Conservation (phyloP, 2,113 vertebrate species). For the Lagopus muta region DNA sequence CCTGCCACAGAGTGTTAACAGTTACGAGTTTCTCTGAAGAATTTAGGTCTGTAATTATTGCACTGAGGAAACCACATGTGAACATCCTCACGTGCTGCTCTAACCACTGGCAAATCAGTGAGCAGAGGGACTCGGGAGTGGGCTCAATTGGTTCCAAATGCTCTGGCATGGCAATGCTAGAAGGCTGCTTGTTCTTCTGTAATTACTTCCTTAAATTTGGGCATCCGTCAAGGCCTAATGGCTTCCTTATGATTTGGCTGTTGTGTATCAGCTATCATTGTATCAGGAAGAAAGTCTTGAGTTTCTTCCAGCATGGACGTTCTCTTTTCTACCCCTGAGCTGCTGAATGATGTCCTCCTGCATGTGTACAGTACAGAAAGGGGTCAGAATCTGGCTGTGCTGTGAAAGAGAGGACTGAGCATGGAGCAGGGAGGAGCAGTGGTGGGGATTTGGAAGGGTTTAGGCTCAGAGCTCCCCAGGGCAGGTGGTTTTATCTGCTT, state of each 20-base stretch:
- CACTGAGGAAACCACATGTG: constrained; percentile 26
- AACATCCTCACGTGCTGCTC: constrained; percentile 21
- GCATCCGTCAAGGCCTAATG: constrained; percentile 49
- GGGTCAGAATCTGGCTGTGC: neutral
- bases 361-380: rapidly evolving
- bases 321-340: neutral
- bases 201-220: constrained; percentile 72
- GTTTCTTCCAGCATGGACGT: neutral
- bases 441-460: neutral
- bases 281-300: neutral
- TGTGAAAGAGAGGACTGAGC: neutral
- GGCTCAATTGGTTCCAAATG: constrained; percentile 72
- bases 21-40: constrained; percentile 30
- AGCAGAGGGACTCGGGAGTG: neutral
- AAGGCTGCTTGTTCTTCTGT: constrained; percentile 59
- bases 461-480: rapidly evolving
- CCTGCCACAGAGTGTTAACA: constrained; percentile 28
- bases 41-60: constrained; percentile 9
- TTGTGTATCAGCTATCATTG: neutral
- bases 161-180: constrained; percentile 34
- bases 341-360: neutral
- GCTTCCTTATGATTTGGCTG: constrained; percentile 43
- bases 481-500: neutral
- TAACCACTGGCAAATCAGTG: constrained; percentile 17
- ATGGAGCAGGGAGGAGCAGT: neutral